Conservation (phyloP, 2,888 invertebrate genomes). For the Hemicrepidius hirtus region DNA sequence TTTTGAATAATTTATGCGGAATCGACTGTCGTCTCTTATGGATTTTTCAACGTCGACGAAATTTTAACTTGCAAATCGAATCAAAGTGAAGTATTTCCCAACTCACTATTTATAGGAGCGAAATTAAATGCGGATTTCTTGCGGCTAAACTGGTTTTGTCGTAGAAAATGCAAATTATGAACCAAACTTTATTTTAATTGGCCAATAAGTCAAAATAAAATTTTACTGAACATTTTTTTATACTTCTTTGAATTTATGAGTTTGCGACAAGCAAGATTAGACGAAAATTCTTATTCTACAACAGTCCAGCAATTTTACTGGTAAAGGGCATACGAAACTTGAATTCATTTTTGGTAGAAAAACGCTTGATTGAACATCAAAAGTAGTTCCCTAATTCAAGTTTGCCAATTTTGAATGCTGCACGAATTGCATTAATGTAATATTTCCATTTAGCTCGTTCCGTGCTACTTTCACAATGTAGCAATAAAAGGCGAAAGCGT, state of each 20-base stretch:
- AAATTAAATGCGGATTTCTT: constrained; percentile 59
- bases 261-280: too few species aligned
- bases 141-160: constrained; percentile 61
- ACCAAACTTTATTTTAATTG: constrained; percentile 61
- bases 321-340: too few species aligned
- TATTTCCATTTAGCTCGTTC: constrained; percentile 22
- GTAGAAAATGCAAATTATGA: constrained; percentile 61
- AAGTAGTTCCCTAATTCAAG: constrained; percentile 7
- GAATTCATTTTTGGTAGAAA: background rate
- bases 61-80: constrained; percentile 51
- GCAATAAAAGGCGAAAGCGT: constrained; percentile 30
- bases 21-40: constrained; percentile 30
- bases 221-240: constrained; percentile 37
- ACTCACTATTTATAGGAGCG: constrained; percentile 59
- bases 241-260: background rate
- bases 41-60: constrained; percentile 28
- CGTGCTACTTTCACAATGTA: constrained; percentile 11
- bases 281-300: too few species aligned
- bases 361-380: background rate
- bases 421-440: constrained; percentile 25
- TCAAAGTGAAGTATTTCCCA: constrained; percentile 54
- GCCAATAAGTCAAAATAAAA: constrained; percentile 60
- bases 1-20: constrained; percentile 31
- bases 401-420: background rate
- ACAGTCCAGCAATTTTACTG: too few species aligned